Conservation (phyloP, 2,113 vertebrate genomes). For the Loxodonta africana region DNA sequence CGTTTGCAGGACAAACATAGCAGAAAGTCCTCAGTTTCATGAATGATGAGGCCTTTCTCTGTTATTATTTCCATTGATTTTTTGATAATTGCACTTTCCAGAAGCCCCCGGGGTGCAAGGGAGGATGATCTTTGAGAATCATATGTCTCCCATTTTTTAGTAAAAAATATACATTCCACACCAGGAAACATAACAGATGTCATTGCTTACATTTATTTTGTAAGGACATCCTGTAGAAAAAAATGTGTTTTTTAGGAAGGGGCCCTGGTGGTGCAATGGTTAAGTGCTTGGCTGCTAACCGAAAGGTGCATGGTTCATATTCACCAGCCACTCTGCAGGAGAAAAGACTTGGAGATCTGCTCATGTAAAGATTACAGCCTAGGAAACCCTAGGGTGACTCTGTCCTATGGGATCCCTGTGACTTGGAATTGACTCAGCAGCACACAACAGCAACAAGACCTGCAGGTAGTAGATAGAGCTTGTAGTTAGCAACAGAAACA, state of each 20-base stretch:
- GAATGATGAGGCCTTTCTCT: background rate
- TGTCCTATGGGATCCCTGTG: background rate
- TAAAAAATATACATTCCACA: background rate
- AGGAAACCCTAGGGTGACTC: background rate
- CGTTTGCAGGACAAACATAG: background rate
- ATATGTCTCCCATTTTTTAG: background rate
- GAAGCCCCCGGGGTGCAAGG: background rate
- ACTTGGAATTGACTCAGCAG: background rate
- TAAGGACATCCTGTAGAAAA: background rate
- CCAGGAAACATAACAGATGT: background rate
- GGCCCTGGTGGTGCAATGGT: background rate
- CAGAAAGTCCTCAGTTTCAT: background rate
- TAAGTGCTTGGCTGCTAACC: background rate
- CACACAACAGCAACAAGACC: background rate
- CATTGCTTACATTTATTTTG: background rate
- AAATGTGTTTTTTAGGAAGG: background rate
- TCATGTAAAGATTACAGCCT: background rate
- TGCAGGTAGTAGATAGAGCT: background rate
- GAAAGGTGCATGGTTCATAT: background rate
- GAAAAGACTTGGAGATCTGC: background rate
- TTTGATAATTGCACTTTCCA: background rate
- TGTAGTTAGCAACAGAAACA: background rate
- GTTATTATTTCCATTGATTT: slow-evolving; percentile 20
- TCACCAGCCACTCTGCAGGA: background rate
- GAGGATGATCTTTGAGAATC: background rate